These are phyloP conservation scores for Ladona fulva DNA, from an alignment of 1,140 invertebrate species.

Conservation along the genomic window DNA sequence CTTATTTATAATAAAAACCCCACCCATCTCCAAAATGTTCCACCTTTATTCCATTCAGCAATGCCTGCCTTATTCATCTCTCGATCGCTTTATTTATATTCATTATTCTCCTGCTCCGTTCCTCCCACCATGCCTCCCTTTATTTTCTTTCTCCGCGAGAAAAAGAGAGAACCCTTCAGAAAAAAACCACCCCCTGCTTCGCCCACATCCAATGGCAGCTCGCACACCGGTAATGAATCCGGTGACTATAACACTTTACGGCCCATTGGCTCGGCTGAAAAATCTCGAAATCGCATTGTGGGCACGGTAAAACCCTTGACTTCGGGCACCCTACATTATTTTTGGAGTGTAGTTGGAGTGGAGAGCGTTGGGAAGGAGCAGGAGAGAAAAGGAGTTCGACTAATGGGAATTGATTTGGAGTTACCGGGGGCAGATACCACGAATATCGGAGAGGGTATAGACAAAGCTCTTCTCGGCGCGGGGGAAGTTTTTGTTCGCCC, in stretches of 20 bases:
- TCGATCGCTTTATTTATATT: not conserved
- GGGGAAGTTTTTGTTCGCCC: too few species aligned
- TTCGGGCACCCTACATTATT: not conserved
- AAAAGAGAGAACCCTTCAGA: not conserved
- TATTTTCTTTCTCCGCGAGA: not conserved
- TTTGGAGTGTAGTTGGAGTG: not conserved
- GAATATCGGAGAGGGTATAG: not conserved
- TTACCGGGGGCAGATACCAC: not conserved
- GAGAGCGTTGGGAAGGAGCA: not conserved
- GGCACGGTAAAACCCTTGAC: not conserved
- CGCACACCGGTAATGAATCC: not conserved
- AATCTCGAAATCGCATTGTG: constrained; percentile 5
- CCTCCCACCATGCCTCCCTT: not conserved
- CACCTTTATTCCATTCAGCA: too few species aligned
- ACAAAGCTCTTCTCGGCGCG: not conserved
- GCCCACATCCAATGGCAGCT: not conserved
- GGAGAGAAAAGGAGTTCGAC: too few species aligned
- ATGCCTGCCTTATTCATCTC: not conserved
- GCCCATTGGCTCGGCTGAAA: not conserved
- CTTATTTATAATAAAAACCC: too few species aligned
- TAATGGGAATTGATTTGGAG: too few species aligned
- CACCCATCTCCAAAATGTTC: too few species aligned
- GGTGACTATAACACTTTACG: constrained; percentile 2
- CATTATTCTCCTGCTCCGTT: not conserved
- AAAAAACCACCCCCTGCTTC: not conserved